Evolutionary conservation across 2,113 vertebrate genomes (phyloP).

Genomic region (Alouatta palliata): DNA sequence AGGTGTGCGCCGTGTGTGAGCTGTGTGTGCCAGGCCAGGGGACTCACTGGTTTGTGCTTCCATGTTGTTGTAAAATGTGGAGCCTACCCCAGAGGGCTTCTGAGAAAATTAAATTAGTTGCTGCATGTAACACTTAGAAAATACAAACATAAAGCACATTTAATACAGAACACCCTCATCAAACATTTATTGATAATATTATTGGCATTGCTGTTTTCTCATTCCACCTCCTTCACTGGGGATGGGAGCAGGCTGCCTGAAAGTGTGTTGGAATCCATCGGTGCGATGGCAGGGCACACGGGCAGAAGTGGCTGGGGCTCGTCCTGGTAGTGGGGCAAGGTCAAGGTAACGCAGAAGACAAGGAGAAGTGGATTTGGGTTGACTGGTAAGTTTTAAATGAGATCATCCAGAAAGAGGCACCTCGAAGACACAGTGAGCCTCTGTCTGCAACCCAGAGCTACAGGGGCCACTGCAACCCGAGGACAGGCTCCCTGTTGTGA

Average conservation of each 20-base stretch:
- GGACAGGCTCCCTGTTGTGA: fast-evolving
- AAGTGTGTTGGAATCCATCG: neutral
- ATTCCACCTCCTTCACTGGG: fast-evolving
- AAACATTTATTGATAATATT: fast-evolving
- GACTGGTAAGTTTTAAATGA: no score
- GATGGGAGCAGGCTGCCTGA: neutral
- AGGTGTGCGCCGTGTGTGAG: no score
- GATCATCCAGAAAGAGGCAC: fast-evolving
- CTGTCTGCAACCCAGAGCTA: fast-evolving
- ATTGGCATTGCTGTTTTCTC: fast-evolving
- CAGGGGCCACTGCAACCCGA: fast-evolving
- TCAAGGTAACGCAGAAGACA: fast-evolving
- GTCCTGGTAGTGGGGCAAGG: fast-evolving
- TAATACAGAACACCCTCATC: no score
- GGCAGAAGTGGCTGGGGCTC: no score
- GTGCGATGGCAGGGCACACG: fast-evolving
- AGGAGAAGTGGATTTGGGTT: fast-evolving
- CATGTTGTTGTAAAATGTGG: fast-evolving
- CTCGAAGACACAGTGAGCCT: neutral
- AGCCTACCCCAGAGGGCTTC: neutral
- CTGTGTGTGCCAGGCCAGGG: neutral
- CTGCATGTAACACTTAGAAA: neutral
- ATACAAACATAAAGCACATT: neutral
- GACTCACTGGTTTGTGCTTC: neutral
- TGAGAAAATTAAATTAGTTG: no score